Evolutionary conservation across 2,797 vertebrate genomes (phyloP), one percentile per base, ranked within the genome.

Genomic region (Muraenolepis orangiensis): DNA sequence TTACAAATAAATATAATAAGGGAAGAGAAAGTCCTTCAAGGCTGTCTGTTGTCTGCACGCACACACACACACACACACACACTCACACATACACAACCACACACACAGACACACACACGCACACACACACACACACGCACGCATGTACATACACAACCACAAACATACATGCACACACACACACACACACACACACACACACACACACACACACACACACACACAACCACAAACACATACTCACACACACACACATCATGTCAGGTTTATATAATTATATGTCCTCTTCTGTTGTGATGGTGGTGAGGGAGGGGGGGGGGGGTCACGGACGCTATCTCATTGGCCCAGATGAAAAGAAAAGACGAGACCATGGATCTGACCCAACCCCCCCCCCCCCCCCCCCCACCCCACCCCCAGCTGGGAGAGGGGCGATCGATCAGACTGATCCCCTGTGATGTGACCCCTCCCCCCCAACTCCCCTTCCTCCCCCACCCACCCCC

Each of bases 371-470:
- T 93, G 88, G 88, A 92, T 90, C 90, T 81, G 85, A 14, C 2
- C 42, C 12, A 51, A 2, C 42, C 12, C 12, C 76, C 84, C 67
- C 42, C 12, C 12, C 77, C 84, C 67, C 18, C 4, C 12, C 2
- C 18, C 42, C 12, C 12, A 77, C 84, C 67, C 42, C 4, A 20
- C 46, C 46, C 46, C 46, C 46, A n/a, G n/a, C 46, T 20, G 46
- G 4, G 32, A 83, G 87, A 87, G 30, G 20, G 26, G 87, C 83
- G 89, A 91, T 93, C 84, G 91, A 93, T 93, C 88, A 87, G 80
- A 81, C 83, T 86, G 88, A 91, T 91, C 86, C 90, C 87, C 81
- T 84, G n/a, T n/a, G n/a, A n/a, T n/a, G n/a, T n/a, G n/a, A n/a
- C n/a, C n/a, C n/a, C n/a, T n/a, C n/a, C n/a, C n/a, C n/a, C n/a